Evolutionary conservation across 2,113 vertebrate species (phyloP).

Genomic region (Thalassoma bifasciatum): DNA sequence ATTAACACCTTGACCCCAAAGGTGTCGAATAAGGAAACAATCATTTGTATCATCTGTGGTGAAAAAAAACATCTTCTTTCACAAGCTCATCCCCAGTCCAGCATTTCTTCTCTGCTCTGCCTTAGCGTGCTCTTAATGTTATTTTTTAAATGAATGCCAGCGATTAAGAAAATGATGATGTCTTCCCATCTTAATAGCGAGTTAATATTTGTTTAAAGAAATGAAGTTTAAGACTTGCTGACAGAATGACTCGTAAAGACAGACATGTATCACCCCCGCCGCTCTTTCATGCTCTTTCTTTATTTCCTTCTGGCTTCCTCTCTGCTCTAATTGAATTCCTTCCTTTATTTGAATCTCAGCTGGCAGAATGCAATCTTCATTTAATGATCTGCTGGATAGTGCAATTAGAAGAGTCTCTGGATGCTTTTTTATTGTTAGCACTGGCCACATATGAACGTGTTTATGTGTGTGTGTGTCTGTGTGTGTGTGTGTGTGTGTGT

Average conservation of each 20-base stretch:
- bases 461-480: background rate
- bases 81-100: too few species aligned
- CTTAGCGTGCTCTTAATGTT: background rate
- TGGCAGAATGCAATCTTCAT: constrained; percentile 57
- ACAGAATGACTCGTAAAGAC: background rate
- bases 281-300: constrained; percentile 2
- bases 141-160: background rate
- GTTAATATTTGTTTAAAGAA: background rate
- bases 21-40: background rate
- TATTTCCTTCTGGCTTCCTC: constrained; percentile 3
- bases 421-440: constrained; percentile 46
- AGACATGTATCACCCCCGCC: background rate
- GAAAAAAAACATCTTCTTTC: too few species aligned
- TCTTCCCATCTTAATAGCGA: background rate
- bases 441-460: background rate
- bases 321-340: constrained; percentile 25
- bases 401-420: constrained; percentile 53
- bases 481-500: background rate
- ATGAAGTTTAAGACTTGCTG: background rate
- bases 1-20: background rate
- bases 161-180: background rate
- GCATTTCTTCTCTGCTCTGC: background rate
- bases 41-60: too few species aligned
- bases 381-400: constrained; percentile 57
- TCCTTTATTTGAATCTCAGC: constrained; percentile 44